A percentile compares a stretch with the other conserved stretches of the same genome.
Evolutionary conservation across 2,888 invertebrate species (phyloP).

Genomic region (Andrena bicolor): DNA sequence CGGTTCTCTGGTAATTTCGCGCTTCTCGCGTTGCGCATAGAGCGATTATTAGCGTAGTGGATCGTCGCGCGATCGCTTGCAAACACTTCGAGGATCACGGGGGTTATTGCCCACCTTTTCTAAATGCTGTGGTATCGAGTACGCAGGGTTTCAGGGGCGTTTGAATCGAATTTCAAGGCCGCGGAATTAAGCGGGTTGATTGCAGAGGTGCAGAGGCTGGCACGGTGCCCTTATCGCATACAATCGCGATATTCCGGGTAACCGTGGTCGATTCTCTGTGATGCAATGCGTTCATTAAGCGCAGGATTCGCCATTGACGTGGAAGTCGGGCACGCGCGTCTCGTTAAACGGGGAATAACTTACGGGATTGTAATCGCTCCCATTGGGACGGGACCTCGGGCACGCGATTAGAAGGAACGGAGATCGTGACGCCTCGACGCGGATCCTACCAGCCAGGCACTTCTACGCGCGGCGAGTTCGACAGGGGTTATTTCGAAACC

Average conservation of each 20-base stretch:
- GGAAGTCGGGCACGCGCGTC: background rate
- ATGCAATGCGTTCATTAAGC: constrained; percentile 1
- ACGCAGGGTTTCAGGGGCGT: background rate
- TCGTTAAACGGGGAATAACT: background rate
- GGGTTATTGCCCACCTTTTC: background rate
- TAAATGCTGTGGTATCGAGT: background rate
- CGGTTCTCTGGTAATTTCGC: background rate
- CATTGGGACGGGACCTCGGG: too few relatives aligned
- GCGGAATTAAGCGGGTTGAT: constrained; percentile 27
- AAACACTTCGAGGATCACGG: background rate
- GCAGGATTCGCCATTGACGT: background rate
- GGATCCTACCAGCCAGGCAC: background rate
- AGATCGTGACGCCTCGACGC: too few relatives aligned
- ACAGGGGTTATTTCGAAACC: constrained; percentile 58
- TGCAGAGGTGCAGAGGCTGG: constrained; percentile 9
- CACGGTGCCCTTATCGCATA: background rate
- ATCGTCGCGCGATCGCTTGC: background rate
- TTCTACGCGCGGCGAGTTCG: constrained; percentile 13
- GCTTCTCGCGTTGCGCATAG: background rate
- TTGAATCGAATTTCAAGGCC: constrained; percentile 21
- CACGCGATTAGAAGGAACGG: too few relatives aligned
- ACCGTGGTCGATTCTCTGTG: background rate
- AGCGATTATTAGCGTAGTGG: background rate
- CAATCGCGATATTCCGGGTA: constrained; percentile 5
- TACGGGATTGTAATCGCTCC: too few relatives aligned